Evolutionary conservation across 2,113 vertebrate genomes (phyloP), one percentile per base, ranked within the genome.

Genomic region (Aplodontia rufa): DNA sequence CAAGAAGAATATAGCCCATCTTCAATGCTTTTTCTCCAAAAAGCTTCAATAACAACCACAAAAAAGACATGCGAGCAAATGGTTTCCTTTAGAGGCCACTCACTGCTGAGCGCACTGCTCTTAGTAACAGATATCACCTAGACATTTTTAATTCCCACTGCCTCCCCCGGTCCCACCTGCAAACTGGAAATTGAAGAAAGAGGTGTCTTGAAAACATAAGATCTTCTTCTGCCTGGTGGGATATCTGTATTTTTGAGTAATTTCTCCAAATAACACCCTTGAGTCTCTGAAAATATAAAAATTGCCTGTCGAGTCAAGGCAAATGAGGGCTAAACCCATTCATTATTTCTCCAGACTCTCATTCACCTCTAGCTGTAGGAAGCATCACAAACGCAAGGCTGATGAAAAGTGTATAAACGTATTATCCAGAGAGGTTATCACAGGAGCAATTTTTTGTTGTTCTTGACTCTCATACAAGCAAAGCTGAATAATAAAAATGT

Each of bases 231-330:
- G 55, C 95, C 88, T 91, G 16, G 92, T 86, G 62, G 95, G 96
- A 78, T 92, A 71, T 74, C 85, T 98, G 97, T 97, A 97, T 96
- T 82, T 87, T 58, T 71, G 62, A 95, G 92, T 87, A 96, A 96
- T 92, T 96, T 95, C 96, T 72, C 87, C 95, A 96, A 97, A 94
- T 92, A 84, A 96, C 53, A 93, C 71, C 30, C 49, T 40, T 87
- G 85, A 75, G 81, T n/a, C 75, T 95, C 81, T 95, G 88, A 89
- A 95, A 97, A 96, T 81, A 58, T 89, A 97, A 96, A 95, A 96
- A 86, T 78, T 92, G n/a, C 69, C 94, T 94, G 74, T 76, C 32
- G 69, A 95, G 85, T 89, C 45, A 68, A 95, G 74, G 72, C 49
- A 95, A 95, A 96, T 96, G 95, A 95, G 40, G 45, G n/a, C 62